phyloP scores from a whole-genome alignment of 2,113 vertebrate genomes.

The Poicephalus gulielmi region DNA sequence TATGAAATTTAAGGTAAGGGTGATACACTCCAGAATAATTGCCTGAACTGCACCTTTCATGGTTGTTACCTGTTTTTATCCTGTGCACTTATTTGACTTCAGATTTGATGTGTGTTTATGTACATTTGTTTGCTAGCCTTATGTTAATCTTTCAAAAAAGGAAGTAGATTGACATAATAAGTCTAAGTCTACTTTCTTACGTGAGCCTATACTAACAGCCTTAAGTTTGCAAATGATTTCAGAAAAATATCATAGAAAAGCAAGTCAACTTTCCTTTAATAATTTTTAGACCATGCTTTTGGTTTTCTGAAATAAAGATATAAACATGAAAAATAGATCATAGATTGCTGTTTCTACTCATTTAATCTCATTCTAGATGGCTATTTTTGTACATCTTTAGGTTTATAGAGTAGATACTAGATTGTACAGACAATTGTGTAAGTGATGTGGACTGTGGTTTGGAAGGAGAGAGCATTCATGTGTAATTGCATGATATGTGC shows the following conservation, averaged over 20 bases:
- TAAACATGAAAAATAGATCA: background rate
- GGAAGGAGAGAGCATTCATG: background rate
- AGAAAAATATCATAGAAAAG: background rate
- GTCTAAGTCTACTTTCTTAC: background rate
- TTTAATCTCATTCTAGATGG: slow-evolving; percentile 5
- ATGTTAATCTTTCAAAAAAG: slow-evolving; percentile 60
- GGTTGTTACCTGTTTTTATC: background rate
- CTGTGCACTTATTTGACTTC: background rate
- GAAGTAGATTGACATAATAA: slow-evolving; percentile 58
- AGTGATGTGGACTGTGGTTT: background rate
- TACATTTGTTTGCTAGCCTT: background rate
- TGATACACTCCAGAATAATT: slow-evolving; percentile 41
- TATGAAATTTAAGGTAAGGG: slow-evolving; percentile 87
- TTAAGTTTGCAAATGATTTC: background rate
- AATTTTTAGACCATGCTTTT: background rate
- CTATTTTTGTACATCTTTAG: background rate
- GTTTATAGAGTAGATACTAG: background rate
- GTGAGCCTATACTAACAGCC: background rate
- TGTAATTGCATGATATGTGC: background rate
- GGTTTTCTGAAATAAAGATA: background rate
- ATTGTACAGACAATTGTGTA: background rate
- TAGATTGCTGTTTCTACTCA: background rate
- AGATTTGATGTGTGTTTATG: background rate
- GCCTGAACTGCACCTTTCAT: background rate
- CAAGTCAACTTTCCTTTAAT: background rate